phyloP scores from a whole-genome alignment of 2,797 vertebrate species.

The Centroberyx gerrardi region DNA sequence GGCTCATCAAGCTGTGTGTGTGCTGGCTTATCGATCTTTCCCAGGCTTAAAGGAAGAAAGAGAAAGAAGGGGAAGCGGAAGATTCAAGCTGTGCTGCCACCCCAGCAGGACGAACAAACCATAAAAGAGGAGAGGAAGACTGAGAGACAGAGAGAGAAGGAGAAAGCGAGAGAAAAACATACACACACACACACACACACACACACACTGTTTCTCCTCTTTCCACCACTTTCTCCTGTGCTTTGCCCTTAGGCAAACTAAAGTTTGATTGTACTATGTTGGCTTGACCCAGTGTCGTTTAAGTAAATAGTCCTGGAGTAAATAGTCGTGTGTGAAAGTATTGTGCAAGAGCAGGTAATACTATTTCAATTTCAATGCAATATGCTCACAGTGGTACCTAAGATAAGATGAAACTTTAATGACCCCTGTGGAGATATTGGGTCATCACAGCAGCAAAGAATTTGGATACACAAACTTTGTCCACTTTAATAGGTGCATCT shows the following conservation, averaged over 20 bases:
- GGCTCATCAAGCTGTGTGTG: constrained; percentile 64
- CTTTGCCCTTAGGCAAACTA: neutral
- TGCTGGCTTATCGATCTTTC: constrained; percentile 77
- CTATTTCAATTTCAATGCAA: too few species aligned
- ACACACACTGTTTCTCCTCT: neutral
- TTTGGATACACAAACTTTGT: too few species aligned
- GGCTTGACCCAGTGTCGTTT: neutral
- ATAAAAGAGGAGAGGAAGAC: constrained; percentile 38
- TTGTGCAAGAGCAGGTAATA: too few species aligned
- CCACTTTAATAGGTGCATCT: too few species aligned
- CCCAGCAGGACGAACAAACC: constrained; percentile 47
- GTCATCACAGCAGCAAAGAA: too few species aligned
- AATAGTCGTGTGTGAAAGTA: too few species aligned
- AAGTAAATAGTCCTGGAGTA: too few species aligned
- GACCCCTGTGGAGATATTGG: too few species aligned
- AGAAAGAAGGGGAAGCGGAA: constrained; percentile 44
- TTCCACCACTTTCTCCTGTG: neutral
- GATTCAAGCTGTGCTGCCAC: constrained; percentile 68
- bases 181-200: constrained; percentile 6
- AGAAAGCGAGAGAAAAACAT: constrained; percentile 18
- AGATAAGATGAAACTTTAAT: too few species aligned
- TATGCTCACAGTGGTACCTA: too few species aligned
- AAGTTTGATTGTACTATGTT: constrained; percentile 11
- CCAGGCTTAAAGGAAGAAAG: constrained; percentile 75
- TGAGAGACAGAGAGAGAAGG: constrained; percentile 13